A percentile compares a stretch with the other conserved stretches of the same genome.
phyloP scores from a whole-genome alignment of 2,797 vertebrate species.

The Spondyliosoma cantharus region DNA sequence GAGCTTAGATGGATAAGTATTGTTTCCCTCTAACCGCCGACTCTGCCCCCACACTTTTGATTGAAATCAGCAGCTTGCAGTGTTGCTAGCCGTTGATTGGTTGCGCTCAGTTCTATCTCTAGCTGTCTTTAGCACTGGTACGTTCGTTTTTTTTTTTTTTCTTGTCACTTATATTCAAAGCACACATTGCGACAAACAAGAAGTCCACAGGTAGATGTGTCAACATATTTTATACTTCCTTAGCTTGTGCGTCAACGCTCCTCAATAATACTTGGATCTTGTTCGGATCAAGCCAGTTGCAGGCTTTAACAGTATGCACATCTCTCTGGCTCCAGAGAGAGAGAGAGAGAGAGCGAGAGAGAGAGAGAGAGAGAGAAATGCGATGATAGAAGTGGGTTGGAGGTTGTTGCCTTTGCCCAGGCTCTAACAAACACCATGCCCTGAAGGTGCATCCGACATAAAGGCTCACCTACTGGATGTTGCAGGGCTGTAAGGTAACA shows the following conservation, averaged over 20 bases:
- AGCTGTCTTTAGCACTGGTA: conserved; percentile 46
- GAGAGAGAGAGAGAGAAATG: conserved; percentile 18
- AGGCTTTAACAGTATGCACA: conserved; percentile 46
- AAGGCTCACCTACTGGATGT: conserved; percentile 74
- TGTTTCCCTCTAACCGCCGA: conserved; percentile 64
- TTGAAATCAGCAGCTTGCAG: conserved; percentile 49
- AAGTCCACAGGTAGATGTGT: conserved; percentile 43
- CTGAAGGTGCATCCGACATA: conserved; percentile 71
- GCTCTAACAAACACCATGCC: conserved; percentile 73
- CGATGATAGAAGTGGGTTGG: conserved; percentile 55
- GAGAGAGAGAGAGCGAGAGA: conserved; percentile 7
- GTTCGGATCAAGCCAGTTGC: conserved; percentile 61
- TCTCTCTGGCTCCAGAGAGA: conserved; percentile 53
- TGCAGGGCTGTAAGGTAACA: conserved; percentile 73
- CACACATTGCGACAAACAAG: conserved; percentile 40
- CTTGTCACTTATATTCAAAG: conserved; percentile 52
- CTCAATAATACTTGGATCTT: conserved; percentile 61
- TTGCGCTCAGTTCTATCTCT: conserved; percentile 44
- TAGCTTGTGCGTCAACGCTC: conserved; percentile 47
- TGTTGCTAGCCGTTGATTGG: conserved; percentile 36
- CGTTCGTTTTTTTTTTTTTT: neutral
- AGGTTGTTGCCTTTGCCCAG: conserved; percentile 70
- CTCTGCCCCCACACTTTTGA: conserved; percentile 45
- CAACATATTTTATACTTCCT: conserved; percentile 52
- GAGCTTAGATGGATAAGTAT: conserved; percentile 76